Evolutionary conservation across 2,888 invertebrate species (phyloP), one percentile per base, ranked within the genome.

Genomic region (Craniophora ligustri): DNA sequence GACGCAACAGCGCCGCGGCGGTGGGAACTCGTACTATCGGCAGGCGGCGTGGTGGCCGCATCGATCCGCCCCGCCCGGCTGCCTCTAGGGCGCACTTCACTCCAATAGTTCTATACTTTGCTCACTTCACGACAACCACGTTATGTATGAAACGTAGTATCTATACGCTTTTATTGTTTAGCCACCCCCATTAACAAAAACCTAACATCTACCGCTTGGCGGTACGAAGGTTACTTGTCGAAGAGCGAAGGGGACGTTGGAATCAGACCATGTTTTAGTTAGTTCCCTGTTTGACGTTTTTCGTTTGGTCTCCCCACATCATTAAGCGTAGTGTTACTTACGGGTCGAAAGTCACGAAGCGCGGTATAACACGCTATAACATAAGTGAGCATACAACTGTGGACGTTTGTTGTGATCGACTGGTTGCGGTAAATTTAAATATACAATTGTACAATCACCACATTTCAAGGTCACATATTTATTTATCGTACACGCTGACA

Each of bases 91-190:
- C 89, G 82, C 81, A 89, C 89, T 92, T 91, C 92, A 92, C 79
- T 73, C 72, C 69, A 54, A 65, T 81, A 63, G 71, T 72, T 75
- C 62, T 76, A 76, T 74, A 60, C 72, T 66, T 82, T 76, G 85
- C 91, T 90, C 84, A 91, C 89, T 91, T 92, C 90, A 89, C 83
- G 72, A 73, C 75, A 78, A 67, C 79, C 75, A 68, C 62, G 55
- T 61, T 84, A 89, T 89, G 86, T 89, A 91, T 91, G 90, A 88
- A 88, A 82, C 87, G 82, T 90, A 90, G 85, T 91, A 90, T 86
- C 83, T 89, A 89, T 88, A 89, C 85, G 81, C 79, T 75, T 78
- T 77, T 86, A 85, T 87, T 89, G 87, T 91, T 88, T 88, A 85
- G 86, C 81, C 84, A 82, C 77, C 82, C 79, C 81, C 86, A 89